Conservation (phyloP, 2,113 vertebrate genomes). For the Pseudorectes ferrugineus region DNA sequence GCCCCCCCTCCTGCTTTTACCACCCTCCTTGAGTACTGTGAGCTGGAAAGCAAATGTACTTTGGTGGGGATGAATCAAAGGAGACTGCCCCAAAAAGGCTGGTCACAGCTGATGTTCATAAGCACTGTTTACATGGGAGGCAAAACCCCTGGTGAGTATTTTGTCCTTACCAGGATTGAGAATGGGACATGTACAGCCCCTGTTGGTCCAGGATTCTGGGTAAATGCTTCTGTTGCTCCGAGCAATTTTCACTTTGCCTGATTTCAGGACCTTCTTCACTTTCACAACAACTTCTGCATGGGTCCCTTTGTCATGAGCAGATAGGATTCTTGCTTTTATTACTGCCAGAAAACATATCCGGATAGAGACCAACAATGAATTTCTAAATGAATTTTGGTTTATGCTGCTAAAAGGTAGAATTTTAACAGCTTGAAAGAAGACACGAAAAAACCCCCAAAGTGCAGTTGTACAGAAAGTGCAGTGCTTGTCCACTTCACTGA, state of each 20-base stretch:
- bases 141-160: neutral
- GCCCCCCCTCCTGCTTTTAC: neutral
- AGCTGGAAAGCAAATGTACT: neutral
- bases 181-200: slow-evolving; percentile 87
- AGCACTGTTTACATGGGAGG: neutral
- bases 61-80: neutral
- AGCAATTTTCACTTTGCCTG: slow-evolving; percentile 70
- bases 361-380: neutral
- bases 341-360: slow-evolving; percentile 59
- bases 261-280: slow-evolving; percentile 83
- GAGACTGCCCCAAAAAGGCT: neutral
- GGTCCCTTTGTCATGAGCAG: slow-evolving; percentile 89
- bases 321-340: slow-evolving; percentile 85
- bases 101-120: neutral
- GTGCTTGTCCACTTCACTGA: neutral
- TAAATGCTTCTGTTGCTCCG: slow-evolving; percentile 80
- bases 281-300: slow-evolving; percentile 87
- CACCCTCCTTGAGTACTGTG: neutral
- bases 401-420: neutral
- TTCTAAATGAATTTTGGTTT: neutral
- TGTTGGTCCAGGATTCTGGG: slow-evolving; percentile 87
- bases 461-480: neutral
- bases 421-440: neutral
- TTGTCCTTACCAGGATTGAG: slow-evolving; percentile 83
- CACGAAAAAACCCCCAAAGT: neutral